Evolutionary conservation across 2,113 vertebrate species (phyloP).

Genomic region (Tachysurus vachellii): DNA sequence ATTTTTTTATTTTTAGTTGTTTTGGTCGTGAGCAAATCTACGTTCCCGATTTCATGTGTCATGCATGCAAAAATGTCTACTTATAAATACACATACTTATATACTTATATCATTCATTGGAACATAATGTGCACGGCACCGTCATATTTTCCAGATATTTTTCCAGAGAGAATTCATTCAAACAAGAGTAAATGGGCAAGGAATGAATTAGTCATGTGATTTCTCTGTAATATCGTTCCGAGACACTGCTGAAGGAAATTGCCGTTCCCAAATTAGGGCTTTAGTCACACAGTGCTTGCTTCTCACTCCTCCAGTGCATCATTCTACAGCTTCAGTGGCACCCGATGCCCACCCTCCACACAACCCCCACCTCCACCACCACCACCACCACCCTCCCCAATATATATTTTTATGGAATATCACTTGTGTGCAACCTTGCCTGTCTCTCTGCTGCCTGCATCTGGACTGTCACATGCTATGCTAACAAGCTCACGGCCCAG

Average conservation of each 20-base stretch:
- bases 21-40: no score
- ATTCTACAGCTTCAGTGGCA: slow-evolving; percentile 25
- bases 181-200: slow-evolving; percentile 61
- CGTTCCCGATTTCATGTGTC: neutral
- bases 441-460: slow-evolving; percentile 50
- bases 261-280: slow-evolving; percentile 57
- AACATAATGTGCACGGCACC: neutral
- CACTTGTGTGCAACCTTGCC: slow-evolving; percentile 36
- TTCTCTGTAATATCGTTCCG: slow-evolving; percentile 67
- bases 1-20: no score
- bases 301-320: slow-evolving; percentile 29
- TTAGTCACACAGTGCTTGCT: slow-evolving; percentile 55
- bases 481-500: slow-evolving; percentile 70
- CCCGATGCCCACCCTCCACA: neutral
- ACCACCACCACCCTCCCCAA: neutral
- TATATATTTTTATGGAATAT: slow-evolving; percentile 37
- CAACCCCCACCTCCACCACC: neutral
- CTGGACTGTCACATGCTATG: slow-evolving; percentile 67
- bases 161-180: neutral
- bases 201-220: slow-evolving; percentile 74
- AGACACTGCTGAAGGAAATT: slow-evolving; percentile 70
- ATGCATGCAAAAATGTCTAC: neutral
- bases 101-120: neutral
- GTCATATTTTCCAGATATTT: neutral
- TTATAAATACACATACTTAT: neutral